Conservation (phyloP, 1,140 invertebrate genomes). For the Polyergus mexicanus region DNA sequence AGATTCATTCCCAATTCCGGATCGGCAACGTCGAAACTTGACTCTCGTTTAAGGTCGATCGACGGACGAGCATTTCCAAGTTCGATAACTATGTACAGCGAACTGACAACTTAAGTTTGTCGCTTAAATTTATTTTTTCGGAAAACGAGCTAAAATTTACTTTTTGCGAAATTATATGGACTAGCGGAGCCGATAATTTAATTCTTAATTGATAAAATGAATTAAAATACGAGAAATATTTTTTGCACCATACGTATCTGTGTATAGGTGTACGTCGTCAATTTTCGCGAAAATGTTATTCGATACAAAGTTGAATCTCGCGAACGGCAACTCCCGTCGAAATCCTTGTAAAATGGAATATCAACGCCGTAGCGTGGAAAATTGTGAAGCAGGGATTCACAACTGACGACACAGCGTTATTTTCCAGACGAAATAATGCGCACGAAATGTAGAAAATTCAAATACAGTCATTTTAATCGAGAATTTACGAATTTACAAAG, state of each 20-base stretch:
- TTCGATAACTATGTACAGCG: slow-evolving; percentile 9
- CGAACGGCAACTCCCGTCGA: slow-evolving; percentile 16
- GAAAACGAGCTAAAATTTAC: too few relatives aligned
- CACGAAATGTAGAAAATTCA: neutral
- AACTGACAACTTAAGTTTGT: too few relatives aligned
- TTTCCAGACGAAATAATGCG: neutral
- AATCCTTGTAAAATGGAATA: slow-evolving; percentile 35
- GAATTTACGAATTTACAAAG: neutral
- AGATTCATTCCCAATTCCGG: slow-evolving; percentile 18
- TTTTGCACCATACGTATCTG: too few relatives aligned
- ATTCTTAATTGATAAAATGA: slow-evolving; percentile 3
- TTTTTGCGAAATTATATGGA: too few relatives aligned
- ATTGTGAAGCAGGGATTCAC: neutral
- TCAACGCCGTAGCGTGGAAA: slow-evolving; percentile 6
- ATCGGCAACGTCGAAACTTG: slow-evolving; percentile 20
- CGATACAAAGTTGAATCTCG: slow-evolving; percentile 3
- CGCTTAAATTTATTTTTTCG: too few relatives aligned
- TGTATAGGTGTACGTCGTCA: too few relatives aligned
- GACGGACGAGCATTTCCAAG: slow-evolving; percentile 17
- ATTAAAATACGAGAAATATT: neutral
- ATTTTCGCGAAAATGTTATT: neutral
- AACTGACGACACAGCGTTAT: neutral
- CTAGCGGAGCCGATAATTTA: neutral
- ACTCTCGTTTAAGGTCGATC: slow-evolving; percentile 41
- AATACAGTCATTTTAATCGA: too few relatives aligned